Evolutionary conservation across 2,797 vertebrate genomes (phyloP).

Genomic region (Melanogrammus aeglefinus): DNA sequence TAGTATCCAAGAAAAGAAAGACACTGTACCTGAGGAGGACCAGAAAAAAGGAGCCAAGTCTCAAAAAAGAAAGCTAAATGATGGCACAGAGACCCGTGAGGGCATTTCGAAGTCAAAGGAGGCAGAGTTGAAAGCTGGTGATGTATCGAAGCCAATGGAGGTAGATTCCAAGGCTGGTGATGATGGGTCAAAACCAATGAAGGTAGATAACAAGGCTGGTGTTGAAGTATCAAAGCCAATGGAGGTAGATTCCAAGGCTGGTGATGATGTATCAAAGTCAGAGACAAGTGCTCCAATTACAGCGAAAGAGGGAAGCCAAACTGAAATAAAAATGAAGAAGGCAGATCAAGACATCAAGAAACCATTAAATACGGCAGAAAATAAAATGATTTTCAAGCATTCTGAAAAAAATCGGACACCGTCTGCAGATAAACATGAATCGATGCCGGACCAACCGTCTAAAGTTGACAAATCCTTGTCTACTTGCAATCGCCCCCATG

Average conservation of each 20-base stretch:
- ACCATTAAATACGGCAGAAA: slow-evolving; percentile 11
- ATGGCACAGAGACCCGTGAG: slow-evolving; percentile 1
- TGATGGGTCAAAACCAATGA: background rate
- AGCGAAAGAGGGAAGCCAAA: slow-evolving; percentile 24
- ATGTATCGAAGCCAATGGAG: background rate
- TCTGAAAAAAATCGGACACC: background rate
- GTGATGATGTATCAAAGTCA: slow-evolving; percentile 16
- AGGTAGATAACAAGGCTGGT: slow-evolving; percentile 8
- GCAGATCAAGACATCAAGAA: slow-evolving; percentile 25
- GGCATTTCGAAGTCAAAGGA: background rate
- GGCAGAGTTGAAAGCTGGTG: background rate
- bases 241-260: slow-evolving; percentile 4
- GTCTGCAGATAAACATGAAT: slow-evolving; percentile 11
- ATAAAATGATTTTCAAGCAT: background rate
- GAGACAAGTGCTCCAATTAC: slow-evolving; percentile 21
- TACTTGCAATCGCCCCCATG: background rate
- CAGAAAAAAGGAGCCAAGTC: slow-evolving; percentile 19
- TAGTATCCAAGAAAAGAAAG: slow-evolving; percentile 11
- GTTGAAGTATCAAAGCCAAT: slow-evolving; percentile 12
- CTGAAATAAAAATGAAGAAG: slow-evolving; percentile 14
- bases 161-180: slow-evolving; percentile 12
- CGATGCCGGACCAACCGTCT: slow-evolving; percentile 26
- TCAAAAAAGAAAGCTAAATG: background rate
- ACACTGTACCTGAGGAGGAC: slow-evolving; percentile 5
- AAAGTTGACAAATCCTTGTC: background rate